phyloP scores from a whole-genome alignment of 2,797 vertebrate species.

The Hypotaenidia philippensis region DNA sequence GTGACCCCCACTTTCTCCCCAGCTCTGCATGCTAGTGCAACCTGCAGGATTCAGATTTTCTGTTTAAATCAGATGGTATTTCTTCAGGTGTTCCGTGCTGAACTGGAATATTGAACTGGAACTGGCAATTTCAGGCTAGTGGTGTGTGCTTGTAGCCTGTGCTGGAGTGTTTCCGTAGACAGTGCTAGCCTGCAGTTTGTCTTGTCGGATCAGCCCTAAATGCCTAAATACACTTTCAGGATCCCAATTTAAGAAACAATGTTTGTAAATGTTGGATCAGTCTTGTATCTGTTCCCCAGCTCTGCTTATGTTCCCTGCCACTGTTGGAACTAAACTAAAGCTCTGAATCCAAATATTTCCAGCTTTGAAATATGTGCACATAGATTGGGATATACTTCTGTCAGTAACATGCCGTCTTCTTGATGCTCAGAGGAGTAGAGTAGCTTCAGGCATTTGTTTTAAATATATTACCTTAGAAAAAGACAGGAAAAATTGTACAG shows the following conservation, averaged over 20 bases:
- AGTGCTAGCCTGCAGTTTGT: neutral
- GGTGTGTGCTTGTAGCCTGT: neutral
- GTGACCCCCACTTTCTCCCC: neutral
- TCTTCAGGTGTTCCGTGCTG: neutral
- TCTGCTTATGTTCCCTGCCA: neutral
- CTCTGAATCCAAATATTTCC: neutral
- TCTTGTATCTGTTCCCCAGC: neutral
- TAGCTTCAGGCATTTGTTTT: neutral
- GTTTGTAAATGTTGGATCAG: neutral
- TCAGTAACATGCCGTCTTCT: neutral
- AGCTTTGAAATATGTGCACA: neutral
- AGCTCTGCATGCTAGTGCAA: neutral
- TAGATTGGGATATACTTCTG: neutral
- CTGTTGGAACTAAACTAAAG: neutral
- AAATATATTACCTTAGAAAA: conserved; percentile 8
- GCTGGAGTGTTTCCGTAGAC: neutral
- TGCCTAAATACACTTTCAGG: neutral
- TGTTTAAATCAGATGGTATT: neutral
- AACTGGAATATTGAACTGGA: neutral
- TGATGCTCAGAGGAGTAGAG: neutral
- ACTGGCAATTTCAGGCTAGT: neutral
- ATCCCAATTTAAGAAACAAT: neutral
- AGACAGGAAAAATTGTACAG: neutral
- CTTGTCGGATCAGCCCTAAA: neutral
- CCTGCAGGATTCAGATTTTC: neutral